These are phyloP conservation scores for Poecile montanus DNA, from an alignment of 2,797 vertebrate species.

Conservation along the genomic window DNA sequence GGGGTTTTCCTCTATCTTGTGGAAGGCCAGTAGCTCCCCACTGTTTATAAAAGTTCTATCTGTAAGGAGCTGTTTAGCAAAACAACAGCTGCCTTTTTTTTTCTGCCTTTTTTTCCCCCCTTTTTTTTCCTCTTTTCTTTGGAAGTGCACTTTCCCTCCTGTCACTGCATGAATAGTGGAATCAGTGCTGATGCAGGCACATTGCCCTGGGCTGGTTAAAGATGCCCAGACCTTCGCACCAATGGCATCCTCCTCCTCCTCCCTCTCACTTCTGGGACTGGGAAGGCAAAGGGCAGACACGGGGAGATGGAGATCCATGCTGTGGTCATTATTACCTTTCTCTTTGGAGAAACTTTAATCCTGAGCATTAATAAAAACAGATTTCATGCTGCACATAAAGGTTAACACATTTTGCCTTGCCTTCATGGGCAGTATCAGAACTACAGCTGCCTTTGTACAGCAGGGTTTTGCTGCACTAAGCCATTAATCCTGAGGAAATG, in stretches of 20 bases:
- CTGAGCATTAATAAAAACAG: not conserved
- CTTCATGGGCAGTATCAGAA: not conserved
- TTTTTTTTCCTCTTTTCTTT: rapidly evolving
- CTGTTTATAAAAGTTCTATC: not conserved
- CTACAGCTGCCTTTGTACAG: not conserved
- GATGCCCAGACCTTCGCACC: not conserved
- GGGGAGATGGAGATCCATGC: rapidly evolving
- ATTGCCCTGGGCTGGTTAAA: not conserved
- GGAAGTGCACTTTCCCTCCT: not conserved
- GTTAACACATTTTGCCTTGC: constrained; percentile 3
- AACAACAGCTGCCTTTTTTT: not conserved
- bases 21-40: not conserved
- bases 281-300: not conserved
- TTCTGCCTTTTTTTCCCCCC: no score
- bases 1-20: not conserved
- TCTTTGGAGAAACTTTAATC: not conserved
- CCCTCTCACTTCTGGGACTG: not conserved
- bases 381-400: not conserved
- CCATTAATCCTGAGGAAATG: not conserved
- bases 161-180: no score
- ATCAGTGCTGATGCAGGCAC: rapidly evolving
- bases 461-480: constrained; percentile 15
- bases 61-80: not conserved
- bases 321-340: not conserved
- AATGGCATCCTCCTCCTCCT: not conserved